These are phyloP conservation scores for Lycorma delicatula DNA, from an alignment of 1,140 invertebrate genomes.

Conservation along the genomic window DNA sequence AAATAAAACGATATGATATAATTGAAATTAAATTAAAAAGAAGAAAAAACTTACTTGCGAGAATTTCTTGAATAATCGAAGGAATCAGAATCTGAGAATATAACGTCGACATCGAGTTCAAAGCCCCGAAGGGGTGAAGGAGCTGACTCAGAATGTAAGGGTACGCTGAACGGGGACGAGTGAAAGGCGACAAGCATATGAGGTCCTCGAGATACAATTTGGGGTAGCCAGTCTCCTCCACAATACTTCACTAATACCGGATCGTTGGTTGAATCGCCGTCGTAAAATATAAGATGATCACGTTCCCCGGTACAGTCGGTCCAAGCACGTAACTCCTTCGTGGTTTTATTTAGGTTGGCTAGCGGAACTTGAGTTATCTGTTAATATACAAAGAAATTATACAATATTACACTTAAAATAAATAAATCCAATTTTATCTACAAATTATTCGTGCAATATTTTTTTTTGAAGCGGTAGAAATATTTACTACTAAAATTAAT, in stretches of 20 bases:
- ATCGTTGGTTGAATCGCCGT: constrained; percentile 61
- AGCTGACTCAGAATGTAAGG: constrained; percentile 21
- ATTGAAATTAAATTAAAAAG: no score
- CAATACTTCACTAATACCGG: constrained; percentile 78
- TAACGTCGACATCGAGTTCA: constrained; percentile 76
- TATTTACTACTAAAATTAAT: no score
- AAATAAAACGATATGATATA: no score
- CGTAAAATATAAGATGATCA: constrained; percentile 77
- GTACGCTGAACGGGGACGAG: constrained; percentile 32
- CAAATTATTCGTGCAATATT: no score
- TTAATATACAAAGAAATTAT: constrained; percentile 6
- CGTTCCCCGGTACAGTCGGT: constrained; percentile 70
- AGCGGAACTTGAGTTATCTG: constrained; percentile 41
- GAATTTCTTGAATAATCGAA: constrained; percentile 48
- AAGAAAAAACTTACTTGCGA: constrained; percentile 14
- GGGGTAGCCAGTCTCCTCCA: constrained; percentile 70
- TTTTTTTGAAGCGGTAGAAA: no score
- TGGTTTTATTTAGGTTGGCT: constrained; percentile 53
- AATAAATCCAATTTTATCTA: no score
- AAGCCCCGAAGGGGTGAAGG: constrained; percentile 35
- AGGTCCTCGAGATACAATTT: constrained; percentile 57
- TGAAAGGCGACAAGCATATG: constrained; percentile 75
- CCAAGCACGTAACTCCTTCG: constrained; percentile 62
- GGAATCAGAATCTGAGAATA: constrained; percentile 75
- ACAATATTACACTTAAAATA: no score